Conservation (phyloP, 2,113 vertebrate species). For the Tympanuchus pallidicinctus region DNA sequence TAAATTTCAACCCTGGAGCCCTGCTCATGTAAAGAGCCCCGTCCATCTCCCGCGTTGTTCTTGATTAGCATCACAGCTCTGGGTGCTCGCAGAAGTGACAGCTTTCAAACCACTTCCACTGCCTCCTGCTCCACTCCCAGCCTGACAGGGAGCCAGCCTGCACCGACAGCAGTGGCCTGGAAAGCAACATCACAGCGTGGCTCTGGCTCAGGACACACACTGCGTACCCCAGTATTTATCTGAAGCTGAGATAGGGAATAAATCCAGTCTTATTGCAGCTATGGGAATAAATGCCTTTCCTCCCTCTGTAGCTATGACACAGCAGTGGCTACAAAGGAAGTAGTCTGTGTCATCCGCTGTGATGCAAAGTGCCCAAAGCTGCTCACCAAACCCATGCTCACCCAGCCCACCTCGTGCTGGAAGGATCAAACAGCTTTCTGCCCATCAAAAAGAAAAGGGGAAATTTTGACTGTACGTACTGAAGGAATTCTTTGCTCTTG, state of each 20-base stretch:
- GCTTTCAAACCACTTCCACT: constrained; percentile 68
- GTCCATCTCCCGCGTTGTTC: constrained; percentile 27
- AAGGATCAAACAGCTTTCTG: background rate
- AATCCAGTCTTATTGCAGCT: background rate
- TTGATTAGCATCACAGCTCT: constrained; percentile 68
- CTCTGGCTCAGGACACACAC: background rate
- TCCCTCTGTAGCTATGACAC: background rate
- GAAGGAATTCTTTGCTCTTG: background rate
- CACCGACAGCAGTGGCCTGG: constrained; percentile 5
- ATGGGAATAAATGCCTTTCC: background rate
- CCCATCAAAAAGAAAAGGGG: background rate
- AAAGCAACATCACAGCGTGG: background rate
- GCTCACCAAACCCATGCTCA: background rate
- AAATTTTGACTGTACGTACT: background rate
- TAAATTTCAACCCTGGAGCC: constrained; percentile 67
- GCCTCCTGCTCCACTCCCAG: constrained; percentile 42
- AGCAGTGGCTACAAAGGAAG: background rate
- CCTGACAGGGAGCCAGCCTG: constrained; percentile 65
- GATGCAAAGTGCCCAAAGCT: background rate
- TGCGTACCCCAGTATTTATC: background rate
- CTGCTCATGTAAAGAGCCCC: constrained; percentile 56
- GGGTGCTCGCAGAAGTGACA: constrained; percentile 48
- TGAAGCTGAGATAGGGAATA: background rate
- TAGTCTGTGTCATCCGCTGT: too few relatives aligned
- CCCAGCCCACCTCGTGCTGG: fast-evolving